Evolutionary conservation across 2,888 invertebrate genomes (phyloP).

Genomic region (Fabriciana adippe): DNA sequence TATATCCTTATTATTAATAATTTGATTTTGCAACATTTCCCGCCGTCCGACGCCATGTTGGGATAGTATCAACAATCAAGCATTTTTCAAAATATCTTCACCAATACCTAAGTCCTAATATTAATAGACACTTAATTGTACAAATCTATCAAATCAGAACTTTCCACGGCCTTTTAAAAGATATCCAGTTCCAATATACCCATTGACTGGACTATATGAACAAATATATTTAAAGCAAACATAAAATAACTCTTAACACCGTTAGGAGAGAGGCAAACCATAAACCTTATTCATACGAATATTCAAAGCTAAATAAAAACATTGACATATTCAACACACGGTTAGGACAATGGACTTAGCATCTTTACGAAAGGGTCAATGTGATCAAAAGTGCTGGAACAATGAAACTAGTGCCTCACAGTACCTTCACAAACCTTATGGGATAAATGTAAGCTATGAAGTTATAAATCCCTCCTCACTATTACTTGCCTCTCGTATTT

Average conservation of each 20-base stretch:
- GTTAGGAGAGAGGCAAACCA: not conserved
- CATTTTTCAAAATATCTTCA: too few species aligned
- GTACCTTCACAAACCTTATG: constrained; percentile 73
- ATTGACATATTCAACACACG: not conserved
- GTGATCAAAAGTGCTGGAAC: constrained; percentile 26
- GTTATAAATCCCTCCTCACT: constrained; percentile 73
- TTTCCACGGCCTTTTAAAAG: too few species aligned
- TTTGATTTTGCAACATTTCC: too few species aligned
- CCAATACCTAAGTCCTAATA: too few species aligned
- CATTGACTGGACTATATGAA: too few species aligned
- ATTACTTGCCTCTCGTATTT: constrained; percentile 72
- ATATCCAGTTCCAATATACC: too few species aligned
- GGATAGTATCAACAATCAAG: too few species aligned
- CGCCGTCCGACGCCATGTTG: too few species aligned
- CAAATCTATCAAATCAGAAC: too few species aligned
- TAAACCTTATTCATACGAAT: not conserved
- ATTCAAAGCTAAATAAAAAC: not conserved
- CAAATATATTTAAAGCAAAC: too few species aligned
- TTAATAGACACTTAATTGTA: too few species aligned
- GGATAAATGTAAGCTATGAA: constrained; percentile 55
- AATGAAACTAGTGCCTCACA: constrained; percentile 64
- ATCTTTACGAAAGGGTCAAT: constrained; percentile 2
- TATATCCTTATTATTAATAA: too few species aligned
- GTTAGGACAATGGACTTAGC: constrained; percentile 13
- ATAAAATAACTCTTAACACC: not conserved